Base-by-base conservation (phyloP, 2,888 invertebrate genomes). In the Melinopterus prodromus region DNA sequence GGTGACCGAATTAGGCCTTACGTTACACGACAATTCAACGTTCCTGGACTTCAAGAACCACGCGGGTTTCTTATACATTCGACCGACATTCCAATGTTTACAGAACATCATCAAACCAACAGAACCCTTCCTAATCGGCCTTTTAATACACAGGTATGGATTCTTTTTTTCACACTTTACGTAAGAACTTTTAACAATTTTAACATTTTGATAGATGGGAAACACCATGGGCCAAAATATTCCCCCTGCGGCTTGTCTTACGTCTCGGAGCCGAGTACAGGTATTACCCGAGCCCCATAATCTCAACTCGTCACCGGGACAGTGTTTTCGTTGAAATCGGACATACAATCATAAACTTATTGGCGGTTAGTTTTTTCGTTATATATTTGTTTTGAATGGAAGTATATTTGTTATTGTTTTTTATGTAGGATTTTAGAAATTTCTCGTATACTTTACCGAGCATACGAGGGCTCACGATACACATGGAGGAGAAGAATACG, bases 271-370 rank as follows among this genome's bases (percentile, higher is more conserved):
- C 96, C 3, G 95, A 96, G 87, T 96, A 94, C 89, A 92, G 96
- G 82, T 96, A 96, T 87, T 97, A 97, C 89, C 97, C 97, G 0
- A 95, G 95, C 86, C 95, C 96, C 0, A 90, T 97, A 82, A 93
- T 97, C 77, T 95, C 96, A 16, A 93, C 95, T 16, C 91, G 96
- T 35, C 92, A 93, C 86, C 90, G 97, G 14, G 94, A 95, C 83
- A 94, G 96, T 0, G 94, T 96, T 6, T 97, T 94, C 87, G 94
- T 93, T 38, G 96, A 97, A 90, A 95, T 97, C 80, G 96, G 96
- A 0, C 96, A 96, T 87, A 97, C 97, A 9, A 95, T 97, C 81
- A 96, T 97, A 89, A 96, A 96, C 90, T 92, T 97, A 78, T 89
- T 97, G 83, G 96, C 95, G 9, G 92, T 92, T 87, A 89, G 90